Conservation (phyloP, 2,888 invertebrate species). For the Macaria liturata region DNA sequence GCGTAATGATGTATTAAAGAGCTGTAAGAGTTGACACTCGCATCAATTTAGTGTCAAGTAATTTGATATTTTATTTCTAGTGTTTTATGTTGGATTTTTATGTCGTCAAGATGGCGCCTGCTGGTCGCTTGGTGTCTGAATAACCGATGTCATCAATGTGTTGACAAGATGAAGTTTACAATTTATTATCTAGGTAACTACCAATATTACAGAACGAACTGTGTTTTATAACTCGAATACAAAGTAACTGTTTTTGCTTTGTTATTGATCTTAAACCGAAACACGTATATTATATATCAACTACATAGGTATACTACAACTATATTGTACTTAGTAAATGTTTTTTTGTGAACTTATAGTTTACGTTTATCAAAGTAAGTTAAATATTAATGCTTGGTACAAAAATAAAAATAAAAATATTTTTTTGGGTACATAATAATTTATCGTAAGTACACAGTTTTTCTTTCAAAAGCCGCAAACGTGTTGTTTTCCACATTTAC, state of each 20-base stretch:
- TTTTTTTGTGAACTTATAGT: too few relatives aligned
- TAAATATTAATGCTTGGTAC: too few relatives aligned
- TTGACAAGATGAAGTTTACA: slow-evolving; percentile 5
- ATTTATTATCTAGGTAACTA: slow-evolving; percentile 2
- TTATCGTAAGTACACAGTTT: not conserved
- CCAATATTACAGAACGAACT: too few relatives aligned
- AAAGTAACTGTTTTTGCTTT: too few relatives aligned
- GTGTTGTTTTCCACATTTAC: slow-evolving; percentile 33
- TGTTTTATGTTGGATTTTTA: slow-evolving; percentile 6
- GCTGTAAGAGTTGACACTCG: slow-evolving; percentile 35
- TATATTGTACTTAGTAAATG: too few relatives aligned
- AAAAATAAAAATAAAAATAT: too few relatives aligned
- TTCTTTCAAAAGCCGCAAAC: slow-evolving; percentile 19
- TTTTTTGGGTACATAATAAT: not conserved
- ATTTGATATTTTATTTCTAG: slow-evolving; percentile 29
- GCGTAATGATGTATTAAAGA: slow-evolving; percentile 45
- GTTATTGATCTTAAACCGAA: too few relatives aligned
- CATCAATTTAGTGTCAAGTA: slow-evolving; percentile 41
- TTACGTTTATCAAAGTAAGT: too few relatives aligned
- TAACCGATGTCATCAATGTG: slow-evolving; percentile 16
- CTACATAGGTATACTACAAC: too few relatives aligned
- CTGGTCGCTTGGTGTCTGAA: slow-evolving; percentile 1
- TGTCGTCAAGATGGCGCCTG: slow-evolving; percentile 13
- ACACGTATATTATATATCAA: too few relatives aligned
- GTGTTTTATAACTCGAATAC: too few relatives aligned